A percentile compares a stretch with the other conserved stretches of the same genome.
These are phyloP conservation scores for Chrysolophus pictus DNA, from an alignment of 2,797 vertebrate species.

Conservation along the genomic window DNA sequence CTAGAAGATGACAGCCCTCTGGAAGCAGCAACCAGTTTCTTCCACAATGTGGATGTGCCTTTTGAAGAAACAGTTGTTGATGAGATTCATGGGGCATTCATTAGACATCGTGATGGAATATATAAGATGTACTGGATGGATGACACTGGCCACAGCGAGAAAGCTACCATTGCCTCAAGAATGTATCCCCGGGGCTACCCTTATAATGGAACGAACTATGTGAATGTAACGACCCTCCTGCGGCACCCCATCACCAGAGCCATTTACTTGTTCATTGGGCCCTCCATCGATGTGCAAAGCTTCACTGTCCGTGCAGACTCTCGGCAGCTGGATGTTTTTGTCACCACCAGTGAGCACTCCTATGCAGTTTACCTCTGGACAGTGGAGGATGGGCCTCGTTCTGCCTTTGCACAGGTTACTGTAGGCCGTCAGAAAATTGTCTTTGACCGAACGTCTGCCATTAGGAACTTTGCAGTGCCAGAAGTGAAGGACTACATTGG, in stretches of 20 bases:
- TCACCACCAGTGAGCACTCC: conserved; percentile 87
- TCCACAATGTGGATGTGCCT: conserved; percentile 93
- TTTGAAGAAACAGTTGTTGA: conserved; percentile 87
- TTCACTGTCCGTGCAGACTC: conserved; percentile 90
- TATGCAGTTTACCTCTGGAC: conserved; percentile 91
- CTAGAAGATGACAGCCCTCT: conserved; percentile 86
- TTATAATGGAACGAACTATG: conserved; percentile 94
- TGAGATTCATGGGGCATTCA: conserved; percentile 88
- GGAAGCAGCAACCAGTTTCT: conserved; percentile 89
- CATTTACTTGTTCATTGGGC: conserved; percentile 93
- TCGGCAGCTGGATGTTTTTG: conserved; percentile 88
- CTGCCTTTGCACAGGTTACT: conserved; percentile 90
- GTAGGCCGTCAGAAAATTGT: conserved; percentile 88
- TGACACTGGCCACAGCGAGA: conserved; percentile 90
- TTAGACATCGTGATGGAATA: conserved; percentile 84
- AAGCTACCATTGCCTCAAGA: conserved; percentile 86
- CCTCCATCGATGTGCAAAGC: conserved; percentile 89
- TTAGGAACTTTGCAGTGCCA: conserved; percentile 70
- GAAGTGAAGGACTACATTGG: conserved; percentile 89
- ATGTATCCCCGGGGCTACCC: conserved; percentile 92
- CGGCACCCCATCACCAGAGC: conserved; percentile 88
- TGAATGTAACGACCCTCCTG: conserved; percentile 92
- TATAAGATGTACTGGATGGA: conserved; percentile 99
- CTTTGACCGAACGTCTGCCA: conserved; percentile 83
- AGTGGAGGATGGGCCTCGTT: conserved; percentile 79